A percentile compares a stretch with the other conserved stretches of the same genome.
Conservation (phyloP, 2,888 invertebrate genomes). For the Drosophila setosimentum region DNA sequence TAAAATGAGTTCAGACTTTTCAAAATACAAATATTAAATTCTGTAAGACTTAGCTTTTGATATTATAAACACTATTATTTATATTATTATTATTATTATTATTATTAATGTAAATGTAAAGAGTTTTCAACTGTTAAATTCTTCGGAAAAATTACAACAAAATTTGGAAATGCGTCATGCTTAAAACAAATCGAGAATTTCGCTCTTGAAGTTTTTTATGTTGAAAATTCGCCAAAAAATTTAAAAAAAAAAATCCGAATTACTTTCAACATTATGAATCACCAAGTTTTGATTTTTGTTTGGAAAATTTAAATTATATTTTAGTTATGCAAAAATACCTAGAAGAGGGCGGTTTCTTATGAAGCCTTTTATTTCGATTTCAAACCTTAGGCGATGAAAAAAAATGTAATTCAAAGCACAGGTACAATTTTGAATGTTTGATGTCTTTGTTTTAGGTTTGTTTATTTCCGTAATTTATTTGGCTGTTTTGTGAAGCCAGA, state of each 20-base stretch:
- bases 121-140: not conserved
- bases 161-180: too few species aligned
- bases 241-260: too few species aligned
- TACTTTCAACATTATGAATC: too few species aligned
- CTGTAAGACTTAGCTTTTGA: not conserved
- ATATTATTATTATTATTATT: not conserved
- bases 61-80: not conserved
- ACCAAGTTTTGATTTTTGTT: not conserved
- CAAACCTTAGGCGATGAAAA: slow-evolving; percentile 33
- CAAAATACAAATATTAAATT: not conserved
- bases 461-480: slow-evolving; percentile 76
- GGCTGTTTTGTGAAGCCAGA: slow-evolving; percentile 57
- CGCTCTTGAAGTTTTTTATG: not conserved
- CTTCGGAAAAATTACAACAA: not conserved
- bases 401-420: slow-evolving; percentile 53
- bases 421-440: slow-evolving; percentile 48
- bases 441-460: slow-evolving; percentile 47
- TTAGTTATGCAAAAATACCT: not conserved
- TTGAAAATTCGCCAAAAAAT: too few species aligned
- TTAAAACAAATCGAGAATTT: too few species aligned
- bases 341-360: not conserved
- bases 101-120: not conserved
- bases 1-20: not conserved
- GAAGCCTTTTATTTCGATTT: slow-evolving; percentile 18
- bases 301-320: not conserved